Conservation (phyloP, 1,140 invertebrate species). For the Thereuonema tuberculata region DNA sequence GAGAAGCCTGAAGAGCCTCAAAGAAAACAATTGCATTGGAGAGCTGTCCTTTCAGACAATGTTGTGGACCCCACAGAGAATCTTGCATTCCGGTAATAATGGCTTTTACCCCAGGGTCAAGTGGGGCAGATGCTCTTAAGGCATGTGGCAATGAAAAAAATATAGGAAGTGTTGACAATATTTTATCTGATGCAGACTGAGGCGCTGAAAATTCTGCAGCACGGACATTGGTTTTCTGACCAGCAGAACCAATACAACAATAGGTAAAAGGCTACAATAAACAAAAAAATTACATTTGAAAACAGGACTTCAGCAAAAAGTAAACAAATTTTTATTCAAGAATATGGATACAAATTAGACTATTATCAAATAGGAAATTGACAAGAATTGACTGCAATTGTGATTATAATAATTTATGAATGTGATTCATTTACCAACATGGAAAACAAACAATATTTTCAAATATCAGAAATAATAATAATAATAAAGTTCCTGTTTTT, state of each 20-base stretch:
- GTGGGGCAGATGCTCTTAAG: constrained; percentile 20
- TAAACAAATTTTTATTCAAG: constrained; percentile 12
- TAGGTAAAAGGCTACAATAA: constrained; percentile 36
- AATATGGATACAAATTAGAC: too few relatives aligned
- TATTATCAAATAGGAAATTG: too few relatives aligned
- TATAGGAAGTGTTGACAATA: constrained; percentile 2
- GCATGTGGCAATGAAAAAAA: constrained; percentile 8
- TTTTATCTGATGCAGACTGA: not conserved
- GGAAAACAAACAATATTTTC: too few relatives aligned
- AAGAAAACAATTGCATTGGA: constrained; percentile 38
- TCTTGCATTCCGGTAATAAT: constrained; percentile 41
- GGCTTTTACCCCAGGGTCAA: constrained; percentile 38
- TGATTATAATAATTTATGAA: too few relatives aligned
- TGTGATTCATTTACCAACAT: too few relatives aligned
- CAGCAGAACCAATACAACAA: constrained; percentile 35
- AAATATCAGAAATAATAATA: too few relatives aligned
- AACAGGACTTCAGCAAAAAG: too few relatives aligned
- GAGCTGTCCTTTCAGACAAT: constrained; percentile 38
- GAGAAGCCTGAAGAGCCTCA: constrained; percentile 30
- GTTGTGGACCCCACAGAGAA: constrained; percentile 35
- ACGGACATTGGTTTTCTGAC: constrained; percentile 4
- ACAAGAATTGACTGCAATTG: too few relatives aligned
- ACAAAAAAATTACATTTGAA: too few relatives aligned
- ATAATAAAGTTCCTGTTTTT: too few relatives aligned
- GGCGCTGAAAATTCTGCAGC: not conserved